Evolutionary conservation across 2,113 vertebrate genomes (phyloP), one percentile per base, ranked within the genome.

Genomic region (Hystrix brachyura): DNA sequence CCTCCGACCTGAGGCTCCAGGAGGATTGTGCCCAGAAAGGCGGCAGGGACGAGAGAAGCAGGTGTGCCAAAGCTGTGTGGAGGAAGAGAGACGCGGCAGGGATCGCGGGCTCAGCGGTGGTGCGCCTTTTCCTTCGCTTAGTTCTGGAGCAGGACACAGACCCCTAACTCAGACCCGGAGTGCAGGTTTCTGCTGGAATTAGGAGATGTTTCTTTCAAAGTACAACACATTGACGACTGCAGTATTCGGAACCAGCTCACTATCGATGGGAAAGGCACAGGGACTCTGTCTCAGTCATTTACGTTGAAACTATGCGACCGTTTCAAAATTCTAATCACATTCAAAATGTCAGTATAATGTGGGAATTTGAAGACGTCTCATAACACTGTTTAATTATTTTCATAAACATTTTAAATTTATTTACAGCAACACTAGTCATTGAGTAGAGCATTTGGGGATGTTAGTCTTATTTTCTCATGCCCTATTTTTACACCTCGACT

Each of bases 391-490:
- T n/a, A 74, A 57, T 34, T 53, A 74, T 78, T 93, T 95, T 62
- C 62, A 62, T 67, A 87, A 96, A 71, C 46, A 55, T n/a, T 60
- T 87, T 51, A 12, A 97, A 79, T 71, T 43, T 86, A 53, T 90
- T 90, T 67, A 57, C 69, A 81, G 27, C 43, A 85, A 19, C 32
- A 69, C 43, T 38, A 23, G 76, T 23, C 79, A 55, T 7, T 7
- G 91, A 62, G 57, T 43, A n/a, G 5, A 95, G 34, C 57, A 79
- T 6, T 91, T 67, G 19, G 3, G 0, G 14, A n/a, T 55, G 23
- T 48, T 43, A 79, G 43, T 29, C 48, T 72, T 89, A 69, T 90
- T 82, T 95, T 48, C 38, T 82, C 90, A 78, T 21, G 67, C 48
- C n/a, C 38, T 25, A 38, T 79, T 32, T 79, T 76, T 72, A 72